phyloP scores from a whole-genome alignment of 2,888 invertebrate species.

The Pristionchus fissidentatus region DNA sequence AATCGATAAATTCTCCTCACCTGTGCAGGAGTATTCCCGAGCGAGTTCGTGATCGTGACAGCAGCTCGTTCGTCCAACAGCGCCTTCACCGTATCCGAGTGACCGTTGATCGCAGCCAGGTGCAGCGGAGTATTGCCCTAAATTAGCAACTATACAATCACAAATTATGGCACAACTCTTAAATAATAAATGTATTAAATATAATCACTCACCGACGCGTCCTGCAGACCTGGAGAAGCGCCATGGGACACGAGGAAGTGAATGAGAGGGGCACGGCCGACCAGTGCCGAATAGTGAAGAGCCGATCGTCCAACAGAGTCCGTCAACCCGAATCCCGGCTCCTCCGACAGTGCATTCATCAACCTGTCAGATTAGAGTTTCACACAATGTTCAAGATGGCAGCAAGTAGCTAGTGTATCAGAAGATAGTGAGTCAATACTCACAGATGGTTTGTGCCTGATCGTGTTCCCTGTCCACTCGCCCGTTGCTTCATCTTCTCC shows the following conservation, averaged over 20 bases:
- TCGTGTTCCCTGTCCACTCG: background rate
- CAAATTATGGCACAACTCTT: no score
- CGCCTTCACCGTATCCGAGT: background rate
- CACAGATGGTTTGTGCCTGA: background rate
- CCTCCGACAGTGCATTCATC: background rate
- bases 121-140: slow-evolving; percentile 43
- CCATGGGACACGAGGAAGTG: slow-evolving; percentile 33
- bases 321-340: slow-evolving; percentile 21
- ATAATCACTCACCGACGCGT: slow-evolving; percentile 5
- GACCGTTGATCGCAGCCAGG: slow-evolving; percentile 39
- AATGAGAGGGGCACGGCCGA: slow-evolving; percentile 2
- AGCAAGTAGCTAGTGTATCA: background rate
- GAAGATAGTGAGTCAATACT: background rate
- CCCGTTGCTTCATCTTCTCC: background rate
- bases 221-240: slow-evolving; percentile 27
- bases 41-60: slow-evolving; percentile 5
- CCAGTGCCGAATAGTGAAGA: slow-evolving; percentile 21
- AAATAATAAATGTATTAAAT: background rate
- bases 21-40: slow-evolving; percentile 34
- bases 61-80: slow-evolving; percentile 29
- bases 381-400: no score
- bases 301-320: slow-evolving; percentile 20
- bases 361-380: background rate
- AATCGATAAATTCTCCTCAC: background rate
- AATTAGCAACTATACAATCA: background rate